A percentile compares a stretch with the other conserved stretches of the same genome.
Evolutionary conservation across 2,888 invertebrate genomes (phyloP).

Genomic region (Eupithecia pulchellata): DNA sequence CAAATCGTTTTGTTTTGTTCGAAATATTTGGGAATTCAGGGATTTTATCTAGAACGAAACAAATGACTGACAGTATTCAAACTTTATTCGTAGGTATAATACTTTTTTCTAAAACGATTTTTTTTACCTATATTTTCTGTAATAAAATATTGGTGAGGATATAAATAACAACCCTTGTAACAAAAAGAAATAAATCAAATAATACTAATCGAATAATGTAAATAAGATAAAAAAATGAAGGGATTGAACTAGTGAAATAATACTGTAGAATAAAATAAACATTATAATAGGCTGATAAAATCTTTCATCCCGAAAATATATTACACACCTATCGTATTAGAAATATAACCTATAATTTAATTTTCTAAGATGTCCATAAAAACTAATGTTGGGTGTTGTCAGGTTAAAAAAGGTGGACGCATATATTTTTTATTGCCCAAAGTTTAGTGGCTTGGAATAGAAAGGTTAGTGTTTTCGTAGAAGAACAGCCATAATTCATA

Average conservation of each 20-base stretch:
- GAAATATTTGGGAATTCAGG: neutral
- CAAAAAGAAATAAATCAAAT: slow-evolving; percentile 42
- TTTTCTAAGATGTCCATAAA: slow-evolving; percentile 77
- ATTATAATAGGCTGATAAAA: slow-evolving; percentile 67
- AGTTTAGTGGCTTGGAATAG: slow-evolving; percentile 71
- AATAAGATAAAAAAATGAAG: slow-evolving; percentile 47
- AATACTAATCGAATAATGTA: slow-evolving; percentile 43
- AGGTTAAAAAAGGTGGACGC: slow-evolving; percentile 77
- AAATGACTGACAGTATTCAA: too few species aligned
- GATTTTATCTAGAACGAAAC: neutral
- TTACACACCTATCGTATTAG: slow-evolving; percentile 83
- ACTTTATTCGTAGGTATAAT: too few species aligned
- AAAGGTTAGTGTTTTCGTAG: slow-evolving; percentile 71
- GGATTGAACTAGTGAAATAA: slow-evolving; percentile 48
- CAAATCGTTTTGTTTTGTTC: neutral
- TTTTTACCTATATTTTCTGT: too few species aligned
- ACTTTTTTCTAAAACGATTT: too few species aligned
- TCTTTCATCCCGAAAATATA: slow-evolving; percentile 76
- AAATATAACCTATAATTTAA: slow-evolving; percentile 85
- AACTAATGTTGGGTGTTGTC: slow-evolving; percentile 77
- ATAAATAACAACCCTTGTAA: slow-evolving; percentile 7
- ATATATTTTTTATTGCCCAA: slow-evolving; percentile 71
- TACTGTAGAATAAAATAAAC: slow-evolving; percentile 62
- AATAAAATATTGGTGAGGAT: neutral
- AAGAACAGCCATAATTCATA: slow-evolving; percentile 70